Evolutionary conservation across 1,140 invertebrate species (phyloP).

Genomic region (Conopomorpha cramerella): DNA sequence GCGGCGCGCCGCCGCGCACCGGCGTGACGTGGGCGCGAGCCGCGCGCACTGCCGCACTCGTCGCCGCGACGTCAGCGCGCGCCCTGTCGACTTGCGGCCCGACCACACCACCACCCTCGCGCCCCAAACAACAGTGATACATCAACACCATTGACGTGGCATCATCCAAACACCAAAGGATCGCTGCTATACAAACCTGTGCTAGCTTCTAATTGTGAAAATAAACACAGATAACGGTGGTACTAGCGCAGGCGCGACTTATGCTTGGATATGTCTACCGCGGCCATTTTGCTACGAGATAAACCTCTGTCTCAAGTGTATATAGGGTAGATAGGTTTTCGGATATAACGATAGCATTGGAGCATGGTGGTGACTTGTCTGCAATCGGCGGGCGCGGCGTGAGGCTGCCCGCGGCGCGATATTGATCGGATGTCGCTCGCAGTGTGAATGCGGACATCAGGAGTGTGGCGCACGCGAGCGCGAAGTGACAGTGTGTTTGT

Average conservation of each 20-base stretch:
- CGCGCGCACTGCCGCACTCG: slow-evolving; percentile 12
- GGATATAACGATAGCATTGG: slow-evolving; percentile 16
- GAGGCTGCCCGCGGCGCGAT: slow-evolving; percentile 46
- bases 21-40: slow-evolving; percentile 34
- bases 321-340: slow-evolving; percentile 18
- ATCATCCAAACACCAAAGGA: no score
- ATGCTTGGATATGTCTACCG: slow-evolving; percentile 46
- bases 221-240: slow-evolving; percentile 45
- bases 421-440: slow-evolving; percentile 53
- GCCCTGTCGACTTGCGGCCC: slow-evolving; percentile 13
- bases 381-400: slow-evolving; percentile 37
- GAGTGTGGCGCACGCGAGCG: slow-evolving; percentile 24
- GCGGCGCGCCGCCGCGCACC: slow-evolving; percentile 45
- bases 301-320: slow-evolving; percentile 53
- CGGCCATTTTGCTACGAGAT: slow-evolving; percentile 50
- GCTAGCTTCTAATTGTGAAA: slow-evolving; percentile 29
- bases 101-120: background rate
- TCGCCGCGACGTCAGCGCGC: slow-evolving; percentile 13
- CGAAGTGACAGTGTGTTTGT: slow-evolving; percentile 31
- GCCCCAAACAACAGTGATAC: slow-evolving; percentile 17
- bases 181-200: slow-evolving; percentile 18
- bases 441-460: slow-evolving; percentile 52
- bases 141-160: slow-evolving; percentile 15
- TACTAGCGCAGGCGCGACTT: slow-evolving; percentile 45
- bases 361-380: slow-evolving; percentile 15